Conservation (phyloP, 2,888 invertebrate genomes). For the Morpho deidamia region DNA sequence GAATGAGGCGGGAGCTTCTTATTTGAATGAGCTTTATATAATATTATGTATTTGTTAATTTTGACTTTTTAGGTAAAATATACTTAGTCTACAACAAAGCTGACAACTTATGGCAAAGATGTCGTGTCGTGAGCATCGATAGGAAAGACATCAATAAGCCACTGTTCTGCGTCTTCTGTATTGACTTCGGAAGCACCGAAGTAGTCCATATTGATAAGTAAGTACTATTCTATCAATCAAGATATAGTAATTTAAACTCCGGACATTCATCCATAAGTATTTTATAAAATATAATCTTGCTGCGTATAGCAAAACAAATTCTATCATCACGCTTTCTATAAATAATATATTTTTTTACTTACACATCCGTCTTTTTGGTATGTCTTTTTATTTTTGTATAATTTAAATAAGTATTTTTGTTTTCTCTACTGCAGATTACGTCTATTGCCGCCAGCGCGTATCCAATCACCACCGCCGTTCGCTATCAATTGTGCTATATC, state of each 20-base stretch:
- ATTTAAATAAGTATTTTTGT: not conserved
- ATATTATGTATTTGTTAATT: not conserved
- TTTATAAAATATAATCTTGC: no score
- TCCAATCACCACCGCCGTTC: constrained; percentile 64
- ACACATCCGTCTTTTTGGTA: no score
- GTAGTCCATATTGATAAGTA: constrained; percentile 68
- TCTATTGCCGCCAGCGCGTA: constrained; percentile 56
- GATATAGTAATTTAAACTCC: no score
- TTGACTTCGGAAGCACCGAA: constrained; percentile 81
- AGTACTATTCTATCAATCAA: constrained; percentile 28
- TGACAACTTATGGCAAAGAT: constrained; percentile 83
- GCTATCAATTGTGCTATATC: constrained; percentile 79
- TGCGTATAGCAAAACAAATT: no score
- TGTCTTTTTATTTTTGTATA: constrained; percentile 13
- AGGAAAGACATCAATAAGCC: constrained; percentile 40
- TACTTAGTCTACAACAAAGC: constrained; percentile 79
- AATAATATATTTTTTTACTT: no score
- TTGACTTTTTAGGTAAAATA: constrained; percentile 67
- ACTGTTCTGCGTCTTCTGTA: constrained; percentile 74
- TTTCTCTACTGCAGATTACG: constrained; percentile 55
- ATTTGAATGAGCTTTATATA: not conserved
- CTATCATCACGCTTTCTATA: no score
- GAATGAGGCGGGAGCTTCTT: no score
- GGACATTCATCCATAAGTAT: no score
- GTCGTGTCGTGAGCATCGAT: constrained; percentile 63